Evolutionary conservation across 2,888 invertebrate species (phyloP).

Genomic region (Druceiella hillmani): DNA sequence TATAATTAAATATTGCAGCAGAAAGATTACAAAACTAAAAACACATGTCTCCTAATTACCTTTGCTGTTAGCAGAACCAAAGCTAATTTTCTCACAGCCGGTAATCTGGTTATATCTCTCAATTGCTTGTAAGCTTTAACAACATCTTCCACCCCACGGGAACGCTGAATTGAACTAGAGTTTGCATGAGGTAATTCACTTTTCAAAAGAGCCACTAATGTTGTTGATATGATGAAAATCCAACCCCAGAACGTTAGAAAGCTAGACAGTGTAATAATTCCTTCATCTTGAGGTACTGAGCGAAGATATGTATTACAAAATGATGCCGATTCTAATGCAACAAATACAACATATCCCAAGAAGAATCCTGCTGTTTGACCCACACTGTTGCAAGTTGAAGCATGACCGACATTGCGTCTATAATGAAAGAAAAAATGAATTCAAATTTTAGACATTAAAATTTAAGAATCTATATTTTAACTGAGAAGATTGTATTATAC

Average conservation of each 20-base stretch:
- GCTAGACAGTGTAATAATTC: conserved; percentile 67
- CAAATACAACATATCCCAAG: conserved; percentile 92
- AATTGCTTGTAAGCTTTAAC: conserved; percentile 76
- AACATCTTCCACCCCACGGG: conserved; percentile 40
- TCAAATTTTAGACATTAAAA: conserved; percentile 2
- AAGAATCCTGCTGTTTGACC: conserved; percentile 98
- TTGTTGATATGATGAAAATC: conserved; percentile 85
- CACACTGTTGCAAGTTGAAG: conserved; percentile 97
- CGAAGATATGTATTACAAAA: conserved; percentile 94
- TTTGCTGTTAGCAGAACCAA: conserved; percentile 85
- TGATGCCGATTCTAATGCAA: conserved; percentile 91
- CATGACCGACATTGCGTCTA: conserved; percentile 93
- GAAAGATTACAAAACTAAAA: too few relatives aligned
- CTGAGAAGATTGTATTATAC: too few relatives aligned
- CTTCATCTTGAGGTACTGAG: conserved; percentile 60
- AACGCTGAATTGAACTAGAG: conserved; percentile 28
- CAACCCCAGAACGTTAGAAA: conserved; percentile 96
- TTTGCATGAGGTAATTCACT: conserved; percentile 58
- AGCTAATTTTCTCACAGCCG: conserved; percentile 73
- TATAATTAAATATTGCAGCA: too few relatives aligned
- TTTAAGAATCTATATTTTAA: too few relatives aligned
- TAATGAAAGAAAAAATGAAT: conserved; percentile 28
- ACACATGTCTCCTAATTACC: too few relatives aligned
- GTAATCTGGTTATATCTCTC: conserved; percentile 75
- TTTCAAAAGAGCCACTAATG: conserved; percentile 84